These are phyloP conservation scores for Tipula helvola DNA, from an alignment of 2,888 invertebrate species.

Conservation along the genomic window DNA sequence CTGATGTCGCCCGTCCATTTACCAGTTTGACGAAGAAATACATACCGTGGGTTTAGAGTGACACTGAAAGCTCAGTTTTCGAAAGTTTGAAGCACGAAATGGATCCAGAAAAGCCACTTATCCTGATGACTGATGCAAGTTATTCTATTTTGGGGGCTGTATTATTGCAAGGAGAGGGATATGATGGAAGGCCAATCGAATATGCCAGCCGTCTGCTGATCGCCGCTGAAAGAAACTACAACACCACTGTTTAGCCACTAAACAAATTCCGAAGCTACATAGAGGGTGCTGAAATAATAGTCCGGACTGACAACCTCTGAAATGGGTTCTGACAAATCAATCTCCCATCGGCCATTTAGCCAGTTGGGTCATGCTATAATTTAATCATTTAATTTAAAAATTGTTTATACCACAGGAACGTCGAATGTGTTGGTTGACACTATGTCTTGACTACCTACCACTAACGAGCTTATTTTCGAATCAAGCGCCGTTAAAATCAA, in stretches of 20 bases:
- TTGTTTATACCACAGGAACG: neutral
- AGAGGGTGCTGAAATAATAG: neutral
- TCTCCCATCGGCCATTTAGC: neutral
- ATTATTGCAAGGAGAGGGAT: neutral
- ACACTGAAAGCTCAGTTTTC: neutral
- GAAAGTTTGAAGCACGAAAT: neutral
- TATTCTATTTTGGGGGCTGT: neutral
- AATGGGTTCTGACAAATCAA: neutral
- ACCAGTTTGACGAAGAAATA: neutral
- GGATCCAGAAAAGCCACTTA: no score
- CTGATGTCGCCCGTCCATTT: neutral
- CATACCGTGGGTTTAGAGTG: neutral
- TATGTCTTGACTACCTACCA: neutral
- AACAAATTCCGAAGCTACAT: neutral
- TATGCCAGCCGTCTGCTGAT: neutral
- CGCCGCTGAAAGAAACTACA: neutral
- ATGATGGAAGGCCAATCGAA: neutral
- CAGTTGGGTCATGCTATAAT: neutral
- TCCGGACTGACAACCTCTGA: neutral
- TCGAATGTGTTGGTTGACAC: neutral
- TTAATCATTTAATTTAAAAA: no score
- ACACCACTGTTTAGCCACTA: neutral
- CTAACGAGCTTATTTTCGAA: neutral
- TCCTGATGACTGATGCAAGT: neutral
- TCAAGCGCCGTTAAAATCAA: no score